Evolutionary conservation across 2,113 vertebrate genomes (phyloP).

Genomic region (Danionella cerebrum): DNA sequence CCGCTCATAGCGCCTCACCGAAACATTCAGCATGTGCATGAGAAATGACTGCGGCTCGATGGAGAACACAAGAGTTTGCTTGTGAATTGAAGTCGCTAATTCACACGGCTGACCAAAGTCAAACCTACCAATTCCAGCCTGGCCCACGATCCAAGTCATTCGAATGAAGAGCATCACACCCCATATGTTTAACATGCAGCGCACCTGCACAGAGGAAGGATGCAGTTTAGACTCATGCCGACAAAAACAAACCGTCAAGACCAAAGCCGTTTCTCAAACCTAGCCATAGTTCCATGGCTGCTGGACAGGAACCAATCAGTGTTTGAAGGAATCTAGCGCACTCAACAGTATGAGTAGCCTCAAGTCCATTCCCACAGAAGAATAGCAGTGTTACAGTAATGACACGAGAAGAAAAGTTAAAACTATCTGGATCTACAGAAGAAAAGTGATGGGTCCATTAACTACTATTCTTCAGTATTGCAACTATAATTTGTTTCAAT

Average conservation of each 20-base stretch:
- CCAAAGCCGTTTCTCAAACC: constrained; percentile 4
- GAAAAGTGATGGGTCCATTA: no score
- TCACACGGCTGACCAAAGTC: constrained; percentile 14
- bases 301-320: background rate
- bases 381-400: background rate
- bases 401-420: background rate
- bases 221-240: constrained; percentile 25
- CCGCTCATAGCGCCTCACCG: constrained; percentile 35
- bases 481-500: no score
- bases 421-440: no score
- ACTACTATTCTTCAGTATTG: no score
- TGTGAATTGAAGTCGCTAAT: constrained; percentile 34
- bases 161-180: constrained; percentile 99
- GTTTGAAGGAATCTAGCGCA: background rate
- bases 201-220: constrained; percentile 70
- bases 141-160: constrained; percentile 96
- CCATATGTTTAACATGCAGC: constrained; percentile 99
- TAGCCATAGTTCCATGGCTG: background rate
- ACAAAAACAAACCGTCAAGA: background rate
- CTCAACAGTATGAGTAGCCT: background rate
- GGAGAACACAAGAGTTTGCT: constrained; percentile 21
- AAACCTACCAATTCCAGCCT: constrained; percentile 88
- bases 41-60: constrained; percentile 26
- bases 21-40: constrained; percentile 49
- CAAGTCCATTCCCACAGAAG: background rate